Evolutionary conservation across 2,888 invertebrate genomes (phyloP), one percentile per base, ranked within the genome.

Genomic region (Pteria penguin): DNA sequence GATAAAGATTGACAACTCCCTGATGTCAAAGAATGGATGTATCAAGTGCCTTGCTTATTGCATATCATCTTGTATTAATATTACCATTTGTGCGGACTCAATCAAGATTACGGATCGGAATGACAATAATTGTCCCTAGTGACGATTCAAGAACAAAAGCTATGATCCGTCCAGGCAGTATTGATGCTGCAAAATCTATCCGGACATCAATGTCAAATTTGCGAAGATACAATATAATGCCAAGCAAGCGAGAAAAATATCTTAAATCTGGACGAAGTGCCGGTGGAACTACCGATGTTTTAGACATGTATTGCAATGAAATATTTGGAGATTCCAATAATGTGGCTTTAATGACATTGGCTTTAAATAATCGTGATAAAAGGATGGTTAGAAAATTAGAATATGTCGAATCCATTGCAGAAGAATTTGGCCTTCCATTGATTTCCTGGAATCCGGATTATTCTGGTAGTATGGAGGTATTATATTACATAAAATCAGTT

Each of bases 371-470:
- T 1, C 8, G 45, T 8, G 45, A 45, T 45, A 45, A 8, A 14
- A 45, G 11, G 18, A 18, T 18, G 45, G 45, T 45, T 8, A 45
- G 45, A 18, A 45, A 8, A 45, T 18, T 45, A 8, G 76, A 80
- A 8, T 83, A 81, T 57, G 66, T 79, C 27, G 36, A 70, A 3
- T 68, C 69, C 22, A 22, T 79, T n/a, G 75, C 81, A 5, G 31
- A 74, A 27, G 24, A 72, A 11, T 68, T 81, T 11, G 81, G 81
- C 18, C 70, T 72, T 11, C 83, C 83, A 2, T 76, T 83, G 1
- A 68, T 83, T 18, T 81, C 80, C 26, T 83, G 80, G 80, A 79
- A 83, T 36, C 83, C 83, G n/a, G 55, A 75, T 4, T 83, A 77
- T 62, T 36, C 78, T 4, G 79, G 76, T 11, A 63, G 79, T 2